Evolutionary conservation across 2,113 vertebrate genomes (phyloP).

Genomic region (Carlito syrichta): DNA sequence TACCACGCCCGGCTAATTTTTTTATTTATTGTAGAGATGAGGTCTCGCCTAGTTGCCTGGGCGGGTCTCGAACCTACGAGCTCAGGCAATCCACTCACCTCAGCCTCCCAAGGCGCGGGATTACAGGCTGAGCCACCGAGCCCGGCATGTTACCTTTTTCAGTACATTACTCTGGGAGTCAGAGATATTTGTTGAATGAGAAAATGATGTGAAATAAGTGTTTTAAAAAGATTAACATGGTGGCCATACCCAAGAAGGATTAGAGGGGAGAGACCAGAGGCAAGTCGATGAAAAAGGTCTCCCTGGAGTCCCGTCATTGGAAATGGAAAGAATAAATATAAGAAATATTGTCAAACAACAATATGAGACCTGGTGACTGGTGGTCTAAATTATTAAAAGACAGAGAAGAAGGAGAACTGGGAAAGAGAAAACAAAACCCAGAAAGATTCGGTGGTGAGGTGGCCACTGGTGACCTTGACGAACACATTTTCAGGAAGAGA

Average conservation of each 20-base stretch:
- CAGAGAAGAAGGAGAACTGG: not conserved
- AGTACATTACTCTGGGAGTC: not conserved
- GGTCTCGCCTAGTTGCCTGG: no score
- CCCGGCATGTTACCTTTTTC: no score
- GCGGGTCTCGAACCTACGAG: no score
- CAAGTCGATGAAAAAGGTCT: not conserved
- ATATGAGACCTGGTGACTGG: not conserved
- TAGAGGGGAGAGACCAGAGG: not conserved
- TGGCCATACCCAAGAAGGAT: not conserved
- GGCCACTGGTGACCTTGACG: not conserved
- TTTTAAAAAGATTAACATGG: slow-evolving; percentile 8
- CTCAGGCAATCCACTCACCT: no score
- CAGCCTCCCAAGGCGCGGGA: no score
- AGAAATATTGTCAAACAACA: not conserved
- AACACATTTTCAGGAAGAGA: not conserved
- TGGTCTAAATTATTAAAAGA: not conserved
- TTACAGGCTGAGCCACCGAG: no score
- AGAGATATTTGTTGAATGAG: not conserved
- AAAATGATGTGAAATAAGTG: not conserved
- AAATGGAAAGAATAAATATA: not conserved
- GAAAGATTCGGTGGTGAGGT: not conserved
- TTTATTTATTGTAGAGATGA: no score
- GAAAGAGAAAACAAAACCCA: not conserved
- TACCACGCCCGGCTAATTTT: no score
- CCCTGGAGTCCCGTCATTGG: not conserved